Percentiles rank a stretch among this genome's conserved stretches.
Conservation (phyloP, 2,113 vertebrate genomes). For the Misgurnus anguillicaudatus region DNA sequence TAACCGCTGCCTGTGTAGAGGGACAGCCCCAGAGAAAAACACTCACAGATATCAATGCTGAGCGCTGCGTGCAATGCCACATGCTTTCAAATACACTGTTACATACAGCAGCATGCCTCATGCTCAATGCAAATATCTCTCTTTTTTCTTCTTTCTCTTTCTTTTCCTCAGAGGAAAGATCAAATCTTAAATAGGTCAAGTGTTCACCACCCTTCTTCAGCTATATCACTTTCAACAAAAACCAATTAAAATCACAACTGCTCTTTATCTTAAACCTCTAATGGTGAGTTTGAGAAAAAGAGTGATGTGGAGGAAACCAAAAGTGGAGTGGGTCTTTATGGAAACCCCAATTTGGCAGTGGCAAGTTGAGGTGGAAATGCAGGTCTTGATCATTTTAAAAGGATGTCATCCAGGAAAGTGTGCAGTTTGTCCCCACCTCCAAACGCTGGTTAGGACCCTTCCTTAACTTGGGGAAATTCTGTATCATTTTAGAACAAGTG, state of each 20-base stretch:
- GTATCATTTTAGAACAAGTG: slow-evolving; percentile 27
- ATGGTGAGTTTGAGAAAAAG: neutral
- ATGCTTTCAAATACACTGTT: slow-evolving; percentile 26
- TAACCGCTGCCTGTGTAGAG: slow-evolving; percentile 68
- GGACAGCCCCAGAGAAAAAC: slow-evolving; percentile 65
- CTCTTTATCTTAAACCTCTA: neutral
- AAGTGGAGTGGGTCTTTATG: slow-evolving; percentile 14
- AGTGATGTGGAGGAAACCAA: slow-evolving; percentile 15
- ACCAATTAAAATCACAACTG: neutral
- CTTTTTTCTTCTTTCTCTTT: neutral
- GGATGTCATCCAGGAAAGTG: slow-evolving; percentile 45
- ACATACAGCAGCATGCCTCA: slow-evolving; percentile 19
- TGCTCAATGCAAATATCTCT: neutral
- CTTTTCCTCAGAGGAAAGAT: slow-evolving; percentile 31
- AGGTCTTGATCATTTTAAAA: slow-evolving; percentile 21
- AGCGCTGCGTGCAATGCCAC: slow-evolving; percentile 7
- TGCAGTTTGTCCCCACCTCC: neutral
- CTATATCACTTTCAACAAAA: neutral
- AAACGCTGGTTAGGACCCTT: slow-evolving; percentile 12
- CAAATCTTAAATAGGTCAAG: slow-evolving; percentile 65
- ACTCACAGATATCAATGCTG: slow-evolving; percentile 11
- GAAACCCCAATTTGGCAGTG: slow-evolving; percentile 11
- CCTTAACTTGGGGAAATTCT: slow-evolving; percentile 32
- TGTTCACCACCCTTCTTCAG: slow-evolving; percentile 36
- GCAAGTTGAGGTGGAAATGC: slow-evolving; percentile 35